These are phyloP conservation scores for Elaeidobius kamerunicus DNA, from an alignment of 2,888 invertebrate genomes.

Conservation along the genomic window DNA sequence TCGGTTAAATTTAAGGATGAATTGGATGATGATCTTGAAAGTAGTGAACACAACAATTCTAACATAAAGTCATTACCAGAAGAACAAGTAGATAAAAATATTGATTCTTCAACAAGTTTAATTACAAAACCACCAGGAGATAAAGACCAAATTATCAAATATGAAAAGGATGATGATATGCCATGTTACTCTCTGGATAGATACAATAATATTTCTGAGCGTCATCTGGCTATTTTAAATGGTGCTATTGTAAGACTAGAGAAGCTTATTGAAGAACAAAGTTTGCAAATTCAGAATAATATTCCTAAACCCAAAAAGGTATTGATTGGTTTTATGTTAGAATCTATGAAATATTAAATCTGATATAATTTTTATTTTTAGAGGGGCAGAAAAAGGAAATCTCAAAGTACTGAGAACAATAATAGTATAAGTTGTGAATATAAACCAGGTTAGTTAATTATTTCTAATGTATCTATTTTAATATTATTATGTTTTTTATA, in stretches of 20 bases:
- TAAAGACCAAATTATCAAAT: no score
- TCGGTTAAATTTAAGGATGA: no score
- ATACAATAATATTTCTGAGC: slow-evolving; percentile 23
- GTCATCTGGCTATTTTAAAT: slow-evolving; percentile 28
- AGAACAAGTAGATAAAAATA: no score
- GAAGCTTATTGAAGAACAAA: slow-evolving; percentile 25
- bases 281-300: slow-evolving; percentile 25
- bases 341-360: no score
- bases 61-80: no score
- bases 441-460: slow-evolving; percentile 16
- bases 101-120: no score
- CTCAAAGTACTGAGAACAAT: slow-evolving; percentile 14
- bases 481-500: not conserved
- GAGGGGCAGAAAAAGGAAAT: slow-evolving; percentile 17
- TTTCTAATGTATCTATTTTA: no score
- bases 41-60: no score
- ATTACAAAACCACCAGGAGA: no score
- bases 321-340: no score
- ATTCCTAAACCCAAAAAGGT: slow-evolving; percentile 20
- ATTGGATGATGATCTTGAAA: no score
- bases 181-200: slow-evolving; percentile 28
- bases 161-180: slow-evolving; percentile 10
- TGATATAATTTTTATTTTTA: slow-evolving; percentile 21
- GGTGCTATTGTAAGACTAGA: slow-evolving; percentile 31
- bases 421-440: slow-evolving; percentile 8